Conservation (phyloP, 2,888 invertebrate species). For the Latrodectus hesperus region DNA sequence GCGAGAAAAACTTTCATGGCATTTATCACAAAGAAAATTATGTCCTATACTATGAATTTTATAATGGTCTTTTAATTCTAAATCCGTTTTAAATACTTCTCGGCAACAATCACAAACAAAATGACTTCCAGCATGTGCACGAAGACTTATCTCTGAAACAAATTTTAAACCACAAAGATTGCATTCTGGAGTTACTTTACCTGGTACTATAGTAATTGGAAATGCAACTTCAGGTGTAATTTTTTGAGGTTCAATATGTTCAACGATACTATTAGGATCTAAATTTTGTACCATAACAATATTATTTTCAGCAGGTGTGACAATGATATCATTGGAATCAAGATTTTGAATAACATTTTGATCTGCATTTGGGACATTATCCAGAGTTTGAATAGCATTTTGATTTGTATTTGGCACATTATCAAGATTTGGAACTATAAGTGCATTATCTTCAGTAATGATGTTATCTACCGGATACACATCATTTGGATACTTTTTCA, state of each 20-base stretch:
- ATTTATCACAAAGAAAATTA: slow-evolving; percentile 25
- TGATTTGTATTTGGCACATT: background rate
- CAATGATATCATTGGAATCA: slow-evolving; percentile 59
- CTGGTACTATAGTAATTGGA: slow-evolving; percentile 3
- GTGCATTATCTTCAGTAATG: background rate
- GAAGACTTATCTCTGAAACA: background rate
- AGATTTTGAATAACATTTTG: slow-evolving; percentile 63
- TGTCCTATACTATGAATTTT: slow-evolving; percentile 3
- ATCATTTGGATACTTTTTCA: slow-evolving; percentile 33
- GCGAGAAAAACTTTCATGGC: slow-evolving; percentile 26
- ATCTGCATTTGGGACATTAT: slow-evolving; percentile 39
- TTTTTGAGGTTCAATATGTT: slow-evolving; percentile 52
- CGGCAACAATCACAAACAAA: slow-evolving; percentile 14
- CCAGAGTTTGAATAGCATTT: background rate
- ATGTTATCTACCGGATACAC: background rate
- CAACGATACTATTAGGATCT: slow-evolving; percentile 52
- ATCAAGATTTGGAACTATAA: background rate
- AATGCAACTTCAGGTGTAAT: slow-evolving; percentile 18
- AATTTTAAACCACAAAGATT: slow-evolving; percentile 22
- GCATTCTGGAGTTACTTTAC: slow-evolving; percentile 43
- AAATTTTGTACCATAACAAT: slow-evolving; percentile 58
- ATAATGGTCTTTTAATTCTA: slow-evolving; percentile 8
- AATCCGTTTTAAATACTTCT: slow-evolving; percentile 1
- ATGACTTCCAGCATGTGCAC: background rate
- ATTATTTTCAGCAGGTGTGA: slow-evolving; percentile 37